Percentiles rank a stretch among this genome's conserved stretches.
Evolutionary conservation across 2,797 vertebrate genomes (phyloP).

Genomic region (Pipistrellus pygmaeus): DNA sequence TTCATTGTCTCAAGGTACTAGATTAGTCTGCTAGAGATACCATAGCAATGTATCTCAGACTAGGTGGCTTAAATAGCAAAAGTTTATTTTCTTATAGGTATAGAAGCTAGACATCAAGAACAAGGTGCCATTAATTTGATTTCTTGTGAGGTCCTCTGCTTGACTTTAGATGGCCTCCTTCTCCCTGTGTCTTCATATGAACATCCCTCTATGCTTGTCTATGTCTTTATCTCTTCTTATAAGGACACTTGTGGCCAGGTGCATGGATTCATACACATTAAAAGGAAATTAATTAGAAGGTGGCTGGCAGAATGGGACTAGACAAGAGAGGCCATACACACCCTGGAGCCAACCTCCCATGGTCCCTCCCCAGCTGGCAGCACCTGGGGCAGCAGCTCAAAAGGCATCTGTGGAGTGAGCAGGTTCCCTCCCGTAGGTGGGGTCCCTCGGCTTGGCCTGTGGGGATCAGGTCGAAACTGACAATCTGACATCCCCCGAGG

Average conservation of each 20-base stretch:
- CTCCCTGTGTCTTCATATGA: background rate
- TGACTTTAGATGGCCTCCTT: background rate
- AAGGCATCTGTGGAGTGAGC: no score
- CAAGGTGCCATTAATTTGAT: background rate
- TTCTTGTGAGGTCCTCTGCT: background rate
- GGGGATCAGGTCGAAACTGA: no score
- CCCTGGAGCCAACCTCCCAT: no score
- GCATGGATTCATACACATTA: no score
- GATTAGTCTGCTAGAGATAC: background rate
- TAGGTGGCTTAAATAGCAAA: background rate
- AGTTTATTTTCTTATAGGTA: background rate
- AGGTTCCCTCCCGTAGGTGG: no score
- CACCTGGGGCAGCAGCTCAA: no score
- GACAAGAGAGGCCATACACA: no score
- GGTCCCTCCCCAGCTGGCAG: accelerated
- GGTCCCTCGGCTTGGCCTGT: no score
- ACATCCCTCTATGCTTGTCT: background rate
- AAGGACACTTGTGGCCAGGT: background rate
- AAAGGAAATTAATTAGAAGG: no score
- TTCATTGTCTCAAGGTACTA: background rate
- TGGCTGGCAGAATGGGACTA: no score
- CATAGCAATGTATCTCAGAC: background rate
- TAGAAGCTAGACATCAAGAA: background rate
- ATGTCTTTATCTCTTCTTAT: background rate
- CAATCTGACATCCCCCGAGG: no score